Conservation (phyloP, 53 echinoderm and acorn worm genomes). For the Apostichopus leukothele region DNA sequence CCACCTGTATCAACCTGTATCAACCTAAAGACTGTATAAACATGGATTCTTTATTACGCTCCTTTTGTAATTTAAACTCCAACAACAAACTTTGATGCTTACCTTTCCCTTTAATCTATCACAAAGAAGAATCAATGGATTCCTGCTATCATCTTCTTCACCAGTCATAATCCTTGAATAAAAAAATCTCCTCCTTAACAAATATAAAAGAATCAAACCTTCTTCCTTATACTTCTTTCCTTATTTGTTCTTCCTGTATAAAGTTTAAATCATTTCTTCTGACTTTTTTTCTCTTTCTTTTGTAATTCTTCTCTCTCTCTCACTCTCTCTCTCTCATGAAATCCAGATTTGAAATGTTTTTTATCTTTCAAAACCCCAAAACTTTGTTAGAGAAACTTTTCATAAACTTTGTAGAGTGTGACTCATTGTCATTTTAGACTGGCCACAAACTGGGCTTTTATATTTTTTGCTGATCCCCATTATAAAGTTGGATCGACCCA, state of each 20-base stretch:
- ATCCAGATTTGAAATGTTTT: background rate
- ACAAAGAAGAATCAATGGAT: conserved; percentile 22
- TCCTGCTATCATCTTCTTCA: conserved; percentile 22
- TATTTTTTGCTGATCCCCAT: too few species aligned
- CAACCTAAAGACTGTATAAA: too few species aligned
- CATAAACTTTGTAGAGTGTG: conserved; percentile 19
- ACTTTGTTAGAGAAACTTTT: conserved; percentile 28
- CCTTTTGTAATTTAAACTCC: background rate
- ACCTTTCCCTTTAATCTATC: conserved; percentile 39
- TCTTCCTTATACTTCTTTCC: background rate
- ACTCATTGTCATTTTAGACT: background rate
- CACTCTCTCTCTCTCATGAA: background rate
- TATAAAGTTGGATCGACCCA: too few species aligned
- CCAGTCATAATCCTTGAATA: conserved; percentile 11
- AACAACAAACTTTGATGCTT: background rate
- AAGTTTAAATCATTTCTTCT: too few species aligned
- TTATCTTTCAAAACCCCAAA: background rate
- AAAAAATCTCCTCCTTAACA: background rate
- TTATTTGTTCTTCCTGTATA: background rate
- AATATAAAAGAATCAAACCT: conserved; percentile 10
- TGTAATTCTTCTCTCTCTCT: too few species aligned
- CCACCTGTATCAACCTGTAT: too few species aligned
- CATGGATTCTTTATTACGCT: too few species aligned
- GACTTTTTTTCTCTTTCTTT: too few species aligned
- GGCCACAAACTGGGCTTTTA: too few species aligned